These are phyloP conservation scores for Erpobdella octoculata DNA, from an alignment of 2,888 invertebrate species.

Conservation along the genomic window DNA sequence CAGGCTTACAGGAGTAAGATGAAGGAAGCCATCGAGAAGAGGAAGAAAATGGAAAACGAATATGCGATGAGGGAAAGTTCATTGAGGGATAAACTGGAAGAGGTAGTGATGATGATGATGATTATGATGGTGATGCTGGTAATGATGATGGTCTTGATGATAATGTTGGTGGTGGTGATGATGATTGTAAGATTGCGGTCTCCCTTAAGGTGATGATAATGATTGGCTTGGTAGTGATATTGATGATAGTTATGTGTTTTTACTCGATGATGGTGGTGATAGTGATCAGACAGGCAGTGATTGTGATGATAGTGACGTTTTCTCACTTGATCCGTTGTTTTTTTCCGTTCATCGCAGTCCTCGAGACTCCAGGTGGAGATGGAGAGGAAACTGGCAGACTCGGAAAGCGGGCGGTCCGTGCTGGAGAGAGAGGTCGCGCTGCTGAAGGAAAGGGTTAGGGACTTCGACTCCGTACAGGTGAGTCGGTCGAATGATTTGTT, in stretches of 20 bases:
- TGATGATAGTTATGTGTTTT: no score
- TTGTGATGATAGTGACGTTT: background rate
- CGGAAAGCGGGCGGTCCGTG: background rate
- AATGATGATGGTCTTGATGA: background rate
- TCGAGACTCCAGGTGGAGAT: background rate
- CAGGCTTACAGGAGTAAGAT: constrained; percentile 17
- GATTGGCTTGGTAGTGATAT: background rate
- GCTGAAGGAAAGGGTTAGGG: background rate
- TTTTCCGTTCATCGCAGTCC: no score
- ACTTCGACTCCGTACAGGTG: background rate
- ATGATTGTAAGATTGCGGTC: no score
- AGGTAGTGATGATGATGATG: constrained; percentile 10
- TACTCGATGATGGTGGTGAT: no score
- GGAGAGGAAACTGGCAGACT: background rate
- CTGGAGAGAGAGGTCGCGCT: background rate
- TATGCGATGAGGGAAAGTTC: constrained; percentile 12
- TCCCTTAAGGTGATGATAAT: background rate
- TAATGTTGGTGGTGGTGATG: background rate
- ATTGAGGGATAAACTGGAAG: constrained; percentile 20
- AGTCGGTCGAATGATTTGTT: background rate
- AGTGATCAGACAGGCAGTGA: background rate
- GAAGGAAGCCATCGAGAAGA: constrained; percentile 11
- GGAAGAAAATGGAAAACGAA: constrained; percentile 19
- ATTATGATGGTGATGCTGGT: background rate
- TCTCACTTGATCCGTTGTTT: background rate